Conservation (phyloP, 2,797 vertebrate genomes). For the Rhynchonycteris naso region DNA sequence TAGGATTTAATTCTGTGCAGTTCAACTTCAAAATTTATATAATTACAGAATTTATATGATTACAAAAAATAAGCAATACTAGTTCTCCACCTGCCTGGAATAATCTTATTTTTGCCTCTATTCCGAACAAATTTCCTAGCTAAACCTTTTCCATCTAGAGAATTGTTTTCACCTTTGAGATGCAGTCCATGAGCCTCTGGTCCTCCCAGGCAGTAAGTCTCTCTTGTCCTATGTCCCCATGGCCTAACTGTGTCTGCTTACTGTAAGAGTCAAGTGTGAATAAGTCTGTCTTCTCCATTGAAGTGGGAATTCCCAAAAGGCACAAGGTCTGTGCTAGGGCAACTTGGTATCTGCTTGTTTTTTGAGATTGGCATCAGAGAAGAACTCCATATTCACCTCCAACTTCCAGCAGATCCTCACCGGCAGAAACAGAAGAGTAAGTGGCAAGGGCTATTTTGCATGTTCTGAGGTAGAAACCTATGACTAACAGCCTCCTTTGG, state of each 20-base stretch:
- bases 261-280: neutral
- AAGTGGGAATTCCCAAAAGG: neutral
- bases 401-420: neutral
- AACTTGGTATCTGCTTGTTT: neutral
- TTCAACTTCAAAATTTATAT: neutral
- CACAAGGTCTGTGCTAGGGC: neutral
- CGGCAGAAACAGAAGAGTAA: neutral
- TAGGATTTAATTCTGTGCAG: neutral
- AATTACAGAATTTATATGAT: neutral
- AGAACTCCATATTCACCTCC: neutral
- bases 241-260: neutral
- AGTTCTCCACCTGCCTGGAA: neutral
- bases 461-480: neutral
- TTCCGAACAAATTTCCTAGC: neutral
- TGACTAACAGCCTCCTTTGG: neutral
- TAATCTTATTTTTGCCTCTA: neutral
- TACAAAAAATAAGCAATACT: neutral
- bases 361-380: neutral
- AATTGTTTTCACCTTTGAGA: neutral
- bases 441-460: neutral
- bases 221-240: neutral
- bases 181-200: neutral
- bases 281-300: rapidly evolving
- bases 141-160: neutral
- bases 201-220: neutral